Evolutionary conservation across 1,140 invertebrate genomes (phyloP).

Genomic region (Sminthurinus signatus): DNA sequence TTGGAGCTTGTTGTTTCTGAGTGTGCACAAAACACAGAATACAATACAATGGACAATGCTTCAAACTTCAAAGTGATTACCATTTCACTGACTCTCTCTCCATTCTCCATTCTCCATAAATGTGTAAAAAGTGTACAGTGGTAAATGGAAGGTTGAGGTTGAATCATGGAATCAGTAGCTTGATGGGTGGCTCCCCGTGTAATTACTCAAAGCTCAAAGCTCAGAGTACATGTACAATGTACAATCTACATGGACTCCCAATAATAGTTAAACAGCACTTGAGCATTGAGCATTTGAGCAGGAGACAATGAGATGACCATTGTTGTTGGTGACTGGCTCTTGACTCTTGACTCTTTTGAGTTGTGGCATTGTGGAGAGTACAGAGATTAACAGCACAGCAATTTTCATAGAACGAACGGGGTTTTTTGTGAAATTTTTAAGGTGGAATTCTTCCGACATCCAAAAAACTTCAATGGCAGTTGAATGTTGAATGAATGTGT

Average conservation of each 20-base stretch:
- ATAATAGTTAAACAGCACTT: no score
- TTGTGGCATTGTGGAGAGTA: no score
- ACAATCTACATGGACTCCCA: background rate
- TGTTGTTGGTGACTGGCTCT: constrained; percentile 1
- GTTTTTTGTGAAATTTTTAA: no score
- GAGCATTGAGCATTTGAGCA: no score
- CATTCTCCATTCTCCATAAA: background rate
- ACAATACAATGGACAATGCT: no score
- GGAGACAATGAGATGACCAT: background rate
- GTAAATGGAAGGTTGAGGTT: background rate
- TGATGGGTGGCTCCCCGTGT: constrained; percentile 27
- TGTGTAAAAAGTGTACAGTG: constrained; percentile 1
- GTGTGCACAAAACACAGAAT: no score
- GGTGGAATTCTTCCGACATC: no score
- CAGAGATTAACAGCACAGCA: no score
- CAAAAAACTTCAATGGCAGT: no score
- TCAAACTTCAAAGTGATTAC: background rate
- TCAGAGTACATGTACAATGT: constrained; percentile 8
- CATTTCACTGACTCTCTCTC: background rate
- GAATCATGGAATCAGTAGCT: constrained; percentile 21
- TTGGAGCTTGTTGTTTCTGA: background rate
- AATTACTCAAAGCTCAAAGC: constrained; percentile 10
- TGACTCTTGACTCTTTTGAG: no score
- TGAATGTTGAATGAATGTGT: no score
- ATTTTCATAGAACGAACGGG: no score